Evolutionary conservation across 2,888 invertebrate species (phyloP), one percentile per base, ranked within the genome.

Genomic region (Imbricaverruca yamaguchii): DNA sequence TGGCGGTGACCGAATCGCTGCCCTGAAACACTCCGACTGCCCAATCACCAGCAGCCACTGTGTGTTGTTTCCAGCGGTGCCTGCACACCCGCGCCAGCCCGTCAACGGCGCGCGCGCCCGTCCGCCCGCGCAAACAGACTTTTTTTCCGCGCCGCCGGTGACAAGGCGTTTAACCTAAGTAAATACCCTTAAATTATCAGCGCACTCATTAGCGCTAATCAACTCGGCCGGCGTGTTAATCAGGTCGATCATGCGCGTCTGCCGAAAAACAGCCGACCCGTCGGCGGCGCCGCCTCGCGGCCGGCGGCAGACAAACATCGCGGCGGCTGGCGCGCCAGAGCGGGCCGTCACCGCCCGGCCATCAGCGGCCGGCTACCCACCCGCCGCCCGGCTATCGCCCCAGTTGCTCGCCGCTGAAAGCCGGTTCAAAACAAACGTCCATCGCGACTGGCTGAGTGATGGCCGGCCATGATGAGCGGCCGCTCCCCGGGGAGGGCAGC

Each of bases 161-260:
- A 69, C 69, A 69, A 69, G 69, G 69, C 69, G 69, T 39, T 69
- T 69, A 69, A 69, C 69, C 69, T 69, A 69, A 69, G 69, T 69
- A 69, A 69, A 69, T 69, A 69, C 69, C 69, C 69, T 25, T 39
- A 25, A 69, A 39, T 69, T 69, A 69, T 69, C 69, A 69, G 69
- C 39, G 69, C 69, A 39, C 69, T 69, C 69, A 69, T 69, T 69
- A 69, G 69, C 69, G 69, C 69, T 69, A 69, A 69, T 69, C 69
- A 69, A 69, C 39, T 69, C 69, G 69, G 69, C 39, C 67, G 39
- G 39, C 25, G 69, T 69, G 69, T 69, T 69, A 69, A 69, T 69
- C 69, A 69, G 69, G 69, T 39, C 69, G 69, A 69, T 69, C 69
- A 69, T 69, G 69, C 69, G 69, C 69, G 39, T 9, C 39, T 39